Percentiles rank a stretch among this genome's conserved stretches.
These are phyloP conservation scores for Typhlichthys subterraneus DNA, from an alignment of 2,797 vertebrate genomes.

Conservation along the genomic window DNA sequence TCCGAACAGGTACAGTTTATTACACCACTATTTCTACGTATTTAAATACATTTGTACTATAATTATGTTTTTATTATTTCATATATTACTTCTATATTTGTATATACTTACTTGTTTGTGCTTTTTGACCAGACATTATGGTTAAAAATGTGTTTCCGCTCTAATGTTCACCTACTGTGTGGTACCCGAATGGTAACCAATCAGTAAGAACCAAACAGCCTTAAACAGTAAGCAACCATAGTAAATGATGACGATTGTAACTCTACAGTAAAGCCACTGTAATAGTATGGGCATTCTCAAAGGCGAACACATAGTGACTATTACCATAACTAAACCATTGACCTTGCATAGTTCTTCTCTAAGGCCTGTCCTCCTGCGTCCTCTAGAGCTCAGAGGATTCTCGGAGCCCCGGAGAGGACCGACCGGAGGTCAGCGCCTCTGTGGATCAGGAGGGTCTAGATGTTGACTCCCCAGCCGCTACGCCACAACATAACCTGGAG, in stretches of 20 bases:
- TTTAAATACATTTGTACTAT: constrained; percentile 3
- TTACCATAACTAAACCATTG: not conserved
- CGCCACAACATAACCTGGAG: constrained; percentile 80
- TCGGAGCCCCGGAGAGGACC: constrained; percentile 68
- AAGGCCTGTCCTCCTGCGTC: not conserved
- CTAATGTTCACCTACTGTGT: too few species aligned
- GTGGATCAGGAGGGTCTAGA: constrained; percentile 48
- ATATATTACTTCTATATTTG: too few species aligned
- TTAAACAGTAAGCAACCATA: too few species aligned
- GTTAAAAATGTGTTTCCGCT: too few species aligned
- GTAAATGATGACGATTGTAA: too few species aligned
- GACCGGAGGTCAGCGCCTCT: constrained; percentile 56
- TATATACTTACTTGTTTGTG: too few species aligned
- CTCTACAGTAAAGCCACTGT: too few species aligned
- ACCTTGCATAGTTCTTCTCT: not conserved
- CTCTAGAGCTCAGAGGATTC: constrained; percentile 59
- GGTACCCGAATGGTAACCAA: too few species aligned
- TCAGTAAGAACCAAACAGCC: too few species aligned
- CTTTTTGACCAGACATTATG: too few species aligned
- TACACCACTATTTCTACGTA: not conserved
- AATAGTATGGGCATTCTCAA: too few species aligned
- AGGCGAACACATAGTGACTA: not conserved
- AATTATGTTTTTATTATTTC: too few species aligned
- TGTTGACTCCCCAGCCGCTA: constrained; percentile 51
- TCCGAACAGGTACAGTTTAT: constrained; percentile 70